Base-by-base conservation (phyloP, 2,113 vertebrate species). In the Pangasianodon hypophthalmus region DNA sequence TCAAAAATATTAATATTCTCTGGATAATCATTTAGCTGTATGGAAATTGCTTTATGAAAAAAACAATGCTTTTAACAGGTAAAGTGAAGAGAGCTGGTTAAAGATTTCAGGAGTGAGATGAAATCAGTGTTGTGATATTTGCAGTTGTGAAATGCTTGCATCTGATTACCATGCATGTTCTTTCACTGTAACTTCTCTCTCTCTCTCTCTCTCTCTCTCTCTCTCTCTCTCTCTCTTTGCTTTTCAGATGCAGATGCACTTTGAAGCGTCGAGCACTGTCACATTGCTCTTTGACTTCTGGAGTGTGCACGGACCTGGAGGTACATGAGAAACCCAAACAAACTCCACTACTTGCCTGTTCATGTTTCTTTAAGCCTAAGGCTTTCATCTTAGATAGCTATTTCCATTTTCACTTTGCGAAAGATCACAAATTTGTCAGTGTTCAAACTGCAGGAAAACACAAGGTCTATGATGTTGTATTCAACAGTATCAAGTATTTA, bases 241-340 rank as follows among this genome's bases (percentile, higher is more conserved):
- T 52, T 80, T 56, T 26, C 64, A 79, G n/a, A 90, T 94, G 64
- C 95, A 99, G 98, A 99, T 99, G 98, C 94, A 97, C 64, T 99
- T 99, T 87, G 93, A 95, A 85, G 96, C 94, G 88, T 98, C 97
- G 0, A 96, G 96, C 93, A 94, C 94, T 0, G 97, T 93, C 14
- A 97, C 96, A 13, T 96, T 99, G 92, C 96, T 99, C 3, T 99
- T 99, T 95, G 96, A 98, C 92, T 97, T 97, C 95, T 99, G 98
- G 98, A 95, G 94, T 1, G 96, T 99, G n/a, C 96, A 96, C 86
- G 97, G 94, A 3, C 95, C 97, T 32, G 87, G 94, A 96, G 98
- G 98, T 99, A 95, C 9, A 48, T 29, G 26, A 48, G 56, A 84
- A 29, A n/a, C 58, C 50, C 50, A 82, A 80, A 71, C 77, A 83